These are phyloP conservation scores for Rhysida immarginata DNA, from an alignment of 1,140 invertebrate species.

Conservation along the genomic window DNA sequence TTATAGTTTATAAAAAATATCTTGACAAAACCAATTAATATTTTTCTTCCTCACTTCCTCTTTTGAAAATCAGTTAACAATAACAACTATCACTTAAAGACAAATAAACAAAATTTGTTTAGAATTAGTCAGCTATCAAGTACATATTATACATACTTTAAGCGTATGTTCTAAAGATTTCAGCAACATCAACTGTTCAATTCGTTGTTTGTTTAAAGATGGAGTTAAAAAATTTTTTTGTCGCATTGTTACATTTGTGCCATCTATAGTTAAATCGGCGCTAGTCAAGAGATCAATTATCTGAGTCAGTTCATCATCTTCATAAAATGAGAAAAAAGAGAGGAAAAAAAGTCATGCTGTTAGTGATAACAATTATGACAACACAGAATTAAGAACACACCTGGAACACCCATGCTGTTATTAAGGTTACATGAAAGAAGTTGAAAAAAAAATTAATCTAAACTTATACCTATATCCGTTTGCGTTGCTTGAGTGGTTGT, in stretches of 20 bases:
- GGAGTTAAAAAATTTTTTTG: neutral
- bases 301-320: neutral
- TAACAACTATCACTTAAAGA: no score
- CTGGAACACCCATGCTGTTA: no score
- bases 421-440: no score
- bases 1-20: no score
- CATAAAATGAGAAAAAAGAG: neutral
- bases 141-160: conserved; percentile 2
- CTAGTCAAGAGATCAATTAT: neutral
- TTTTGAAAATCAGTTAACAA: no score
- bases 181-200: neutral
- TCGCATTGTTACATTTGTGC: neutral
- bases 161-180: neutral
- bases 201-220: neutral
- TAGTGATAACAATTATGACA: neutral
- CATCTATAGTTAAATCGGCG: conserved; percentile 4
- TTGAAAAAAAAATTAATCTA: neutral
- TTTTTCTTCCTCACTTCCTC: no score
- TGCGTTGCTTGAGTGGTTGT: conserved; percentile 1
- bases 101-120: no score
- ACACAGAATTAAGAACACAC: neutral
- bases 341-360: neutral
- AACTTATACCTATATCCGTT: conserved; percentile 8
- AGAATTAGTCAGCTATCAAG: no score
- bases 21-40: no score